Base-by-base conservation (phyloP, 2,797 vertebrate species). In the Pangasius macronema region DNA sequence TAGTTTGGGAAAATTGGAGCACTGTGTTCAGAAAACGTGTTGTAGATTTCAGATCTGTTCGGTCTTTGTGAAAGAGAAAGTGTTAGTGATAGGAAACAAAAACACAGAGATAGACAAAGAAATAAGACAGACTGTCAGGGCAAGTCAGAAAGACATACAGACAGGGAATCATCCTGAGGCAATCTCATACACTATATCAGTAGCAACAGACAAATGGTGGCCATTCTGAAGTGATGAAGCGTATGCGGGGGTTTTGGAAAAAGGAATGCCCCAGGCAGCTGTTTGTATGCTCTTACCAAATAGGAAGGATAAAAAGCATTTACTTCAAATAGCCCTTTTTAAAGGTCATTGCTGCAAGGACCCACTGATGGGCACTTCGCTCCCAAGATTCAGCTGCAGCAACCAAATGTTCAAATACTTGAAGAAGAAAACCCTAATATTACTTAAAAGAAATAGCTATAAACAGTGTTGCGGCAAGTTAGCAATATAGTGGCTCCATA, bases 311-410 rank as follows among this genome's bases (percentile, higher is more conserved):
- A 83, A 30, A 68, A 83, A 83, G 63, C 63, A 36, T 83, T 83
- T 83, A 68, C 63, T 83, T 83, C 46, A 68, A 83, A 83, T 83
- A 83, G 82, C 30, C 61, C 20, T 83, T 83, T 68, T 51, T 33
- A 68, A 83, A 83, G 82, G 82, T 67, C 63, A 68, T 53, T 53
- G 63, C 82, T 61, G 84, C 83, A 86, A 83, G 46, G 20, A 53
- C n/a, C 82, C 46, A 68, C 63, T 83, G 63, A 82, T 63, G 24
- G 79, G 27, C 3, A 46, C 55, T 81, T 81, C 7, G 27, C 36
- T 61, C 57, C 79, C 14, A 46, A 82, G 24, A 55, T 24, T 33
- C n/a, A 53, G 61, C 57, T 9, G 27, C 46, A 36, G n/a, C 20
- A 68, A 30, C 46, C 63, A 33, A 65, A 63, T 82, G 80, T 39